phyloP scores from a whole-genome alignment of 2,888 invertebrate species.

The Agrypnus murinus region DNA sequence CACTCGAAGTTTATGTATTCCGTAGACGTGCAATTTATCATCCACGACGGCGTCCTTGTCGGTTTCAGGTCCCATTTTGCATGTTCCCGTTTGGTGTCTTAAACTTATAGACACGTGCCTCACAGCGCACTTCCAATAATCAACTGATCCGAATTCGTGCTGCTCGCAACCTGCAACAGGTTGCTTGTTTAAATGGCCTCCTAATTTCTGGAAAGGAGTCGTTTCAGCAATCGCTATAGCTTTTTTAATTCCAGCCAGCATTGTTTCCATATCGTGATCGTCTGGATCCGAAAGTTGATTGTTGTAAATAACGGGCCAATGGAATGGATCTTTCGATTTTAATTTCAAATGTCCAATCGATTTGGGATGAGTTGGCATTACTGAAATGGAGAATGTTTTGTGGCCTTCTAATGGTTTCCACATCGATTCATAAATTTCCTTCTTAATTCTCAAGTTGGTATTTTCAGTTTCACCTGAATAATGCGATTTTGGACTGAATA shows the following conservation, averaged over 20 bases:
- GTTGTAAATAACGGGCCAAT: conserved; percentile 85
- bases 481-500: conserved; percentile 56
- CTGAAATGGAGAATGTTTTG: conserved; percentile 75
- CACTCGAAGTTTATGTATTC: conserved; percentile 77
- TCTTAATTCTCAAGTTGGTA: conserved; percentile 68
- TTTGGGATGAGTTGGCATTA: conserved; percentile 83
- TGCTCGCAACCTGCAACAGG: conserved; percentile 75
- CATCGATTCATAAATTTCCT: conserved; percentile 73
- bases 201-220: conserved; percentile 73
- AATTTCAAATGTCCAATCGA: conserved; percentile 82
- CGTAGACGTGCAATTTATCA: conserved; percentile 73
- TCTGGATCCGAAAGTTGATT: conserved; percentile 83
- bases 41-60: conserved; percentile 70
- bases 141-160: conserved; percentile 74
- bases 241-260: conserved; percentile 77
- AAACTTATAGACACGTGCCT: conserved; percentile 77
- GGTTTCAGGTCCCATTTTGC: conserved; percentile 78
- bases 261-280: conserved; percentile 76
- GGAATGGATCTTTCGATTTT: conserved; percentile 81
- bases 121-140: conserved; percentile 81
- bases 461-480: conserved; percentile 41
- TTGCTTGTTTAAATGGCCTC: conserved; percentile 74
- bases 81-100: conserved; percentile 80
- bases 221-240: conserved; percentile 63
- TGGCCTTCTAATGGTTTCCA: conserved; percentile 73